A percentile compares a stretch with the other conserved stretches of the same genome.
Evolutionary conservation across 2,888 invertebrate genomes (phyloP).

Genomic region (Pheosia gnoma): DNA sequence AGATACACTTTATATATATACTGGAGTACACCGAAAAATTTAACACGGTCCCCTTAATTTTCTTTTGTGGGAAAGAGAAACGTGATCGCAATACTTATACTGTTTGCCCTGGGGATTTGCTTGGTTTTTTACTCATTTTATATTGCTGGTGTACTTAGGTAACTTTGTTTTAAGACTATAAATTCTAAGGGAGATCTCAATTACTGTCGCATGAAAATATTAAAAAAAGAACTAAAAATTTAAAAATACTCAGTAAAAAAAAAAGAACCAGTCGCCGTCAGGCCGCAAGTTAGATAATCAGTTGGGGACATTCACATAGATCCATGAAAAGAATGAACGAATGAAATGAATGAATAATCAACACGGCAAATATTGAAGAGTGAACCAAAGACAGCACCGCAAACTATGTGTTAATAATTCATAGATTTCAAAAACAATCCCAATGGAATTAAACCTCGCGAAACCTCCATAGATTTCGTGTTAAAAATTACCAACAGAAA

Average conservation of each 20-base stretch:
- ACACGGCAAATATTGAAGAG: too few relatives aligned
- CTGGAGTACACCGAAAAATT: constrained; percentile 57
- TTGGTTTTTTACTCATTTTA: constrained; percentile 34
- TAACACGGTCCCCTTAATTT: constrained; percentile 67
- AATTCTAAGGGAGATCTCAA: background rate
- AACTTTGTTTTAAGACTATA: background rate
- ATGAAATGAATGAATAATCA: too few relatives aligned
- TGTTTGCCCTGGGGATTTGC: constrained; percentile 32
- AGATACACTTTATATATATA: constrained; percentile 58
- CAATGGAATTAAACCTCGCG: background rate
- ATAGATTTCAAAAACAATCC: background rate
- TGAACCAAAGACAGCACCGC: too few relatives aligned
- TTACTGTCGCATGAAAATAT: too few relatives aligned
- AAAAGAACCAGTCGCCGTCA: too few relatives aligned
- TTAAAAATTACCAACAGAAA: background rate
- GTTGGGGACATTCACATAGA: too few relatives aligned
- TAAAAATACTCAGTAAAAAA: too few relatives aligned
- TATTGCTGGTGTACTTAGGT: constrained; percentile 12
- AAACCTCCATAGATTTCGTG: background rate
- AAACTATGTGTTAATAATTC: background rate
- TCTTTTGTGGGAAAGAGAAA: constrained; percentile 62
- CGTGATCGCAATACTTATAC: constrained; percentile 61
- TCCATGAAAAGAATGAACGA: too few relatives aligned
- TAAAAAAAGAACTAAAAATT: too few relatives aligned
- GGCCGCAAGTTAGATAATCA: too few relatives aligned